Evolutionary conservation across 2,113 vertebrate species (phyloP).

Genomic region (Bolborhynchus lineola): DNA sequence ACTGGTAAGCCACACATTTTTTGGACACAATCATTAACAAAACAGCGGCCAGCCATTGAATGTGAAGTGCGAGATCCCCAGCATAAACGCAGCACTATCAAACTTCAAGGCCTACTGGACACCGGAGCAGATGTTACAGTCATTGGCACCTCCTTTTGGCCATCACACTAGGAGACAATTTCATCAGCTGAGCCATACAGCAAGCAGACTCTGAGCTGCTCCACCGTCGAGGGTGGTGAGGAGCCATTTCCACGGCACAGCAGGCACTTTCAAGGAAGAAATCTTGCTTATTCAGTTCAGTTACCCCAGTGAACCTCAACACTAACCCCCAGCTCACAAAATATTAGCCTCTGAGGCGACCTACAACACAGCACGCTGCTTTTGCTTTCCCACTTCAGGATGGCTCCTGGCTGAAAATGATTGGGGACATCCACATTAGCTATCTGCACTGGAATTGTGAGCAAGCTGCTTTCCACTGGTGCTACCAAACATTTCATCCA

Average conservation of each 20-base stretch:
- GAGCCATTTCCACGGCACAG: neutral
- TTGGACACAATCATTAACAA: no score
- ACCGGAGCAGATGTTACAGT: no score
- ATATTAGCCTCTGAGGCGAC: neutral
- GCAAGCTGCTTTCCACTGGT: neutral
- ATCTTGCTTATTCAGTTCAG: neutral
- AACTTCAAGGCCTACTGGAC: no score
- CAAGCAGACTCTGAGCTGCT: neutral
- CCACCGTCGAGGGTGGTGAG: fast-evolving
- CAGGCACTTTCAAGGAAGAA: neutral
- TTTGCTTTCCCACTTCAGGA: neutral
- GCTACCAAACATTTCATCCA: neutral
- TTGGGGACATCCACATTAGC: neutral
- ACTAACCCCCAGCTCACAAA: neutral
- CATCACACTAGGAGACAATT: no score
- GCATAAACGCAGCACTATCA: no score
- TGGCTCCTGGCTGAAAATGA: neutral
- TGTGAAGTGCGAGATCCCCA: no score
- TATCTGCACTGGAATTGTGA: neutral
- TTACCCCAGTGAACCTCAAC: neutral
- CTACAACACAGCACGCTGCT: neutral
- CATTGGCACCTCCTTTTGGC: no score
- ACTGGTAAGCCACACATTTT: no score
- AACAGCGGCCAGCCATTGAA: no score
- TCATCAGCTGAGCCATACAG: neutral